Base-by-base conservation (phyloP, 2,113 vertebrate species). In the Sapayoa aenigma region DNA sequence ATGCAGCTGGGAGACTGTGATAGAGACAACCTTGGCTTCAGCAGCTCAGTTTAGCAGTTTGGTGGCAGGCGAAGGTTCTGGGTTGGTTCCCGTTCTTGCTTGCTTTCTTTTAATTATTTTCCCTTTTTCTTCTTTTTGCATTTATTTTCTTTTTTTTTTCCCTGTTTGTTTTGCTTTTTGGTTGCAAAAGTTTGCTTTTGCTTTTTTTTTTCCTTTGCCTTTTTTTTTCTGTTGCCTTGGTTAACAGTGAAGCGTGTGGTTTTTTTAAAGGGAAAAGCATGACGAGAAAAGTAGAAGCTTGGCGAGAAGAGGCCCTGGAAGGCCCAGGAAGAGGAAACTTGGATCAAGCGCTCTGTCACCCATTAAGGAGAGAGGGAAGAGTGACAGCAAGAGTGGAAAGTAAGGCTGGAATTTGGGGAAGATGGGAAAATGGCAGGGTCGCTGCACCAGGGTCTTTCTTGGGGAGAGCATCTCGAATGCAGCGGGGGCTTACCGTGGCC, bases 291-390 rank as follows among this genome's bases (percentile, higher is more conserved):
- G 98, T 98, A 98, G 98, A 97, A 99, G 98, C 97, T 98, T 99
- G 95, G 98, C 97, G 58, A 98, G 99, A 97, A 98, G 99, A 95
- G 99, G 99, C 96, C 98, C 99, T 93, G 99, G 99, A 92, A 98
- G 99, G 98, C 99, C 99, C 49, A 97, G 99, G 97, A 99, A 99
- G 98, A 99, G 99, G 97, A 99, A 99, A 92, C 99, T 98, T 97
- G 98, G 98, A 98, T 97, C 96, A 81, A 97, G 97, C 89, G 78
- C 98, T 97, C 96, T 98, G 93, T 98, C 98, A 90, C 96, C 98
- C 95, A 98, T 98, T 84, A 98, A 98, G 97, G 97, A 98, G 97
- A 98, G 98, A 97, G 98, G 98, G 97, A 99, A 98, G 98, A 98
- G 98, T 97, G 98, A 98, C 97, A 91, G 95, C 97, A 98, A 98